A percentile compares a stretch with the other conserved stretches of the same genome.
Evolutionary conservation across 2,797 vertebrate species (phyloP).

Genomic region (Arrhamphus sclerolepis): DNA sequence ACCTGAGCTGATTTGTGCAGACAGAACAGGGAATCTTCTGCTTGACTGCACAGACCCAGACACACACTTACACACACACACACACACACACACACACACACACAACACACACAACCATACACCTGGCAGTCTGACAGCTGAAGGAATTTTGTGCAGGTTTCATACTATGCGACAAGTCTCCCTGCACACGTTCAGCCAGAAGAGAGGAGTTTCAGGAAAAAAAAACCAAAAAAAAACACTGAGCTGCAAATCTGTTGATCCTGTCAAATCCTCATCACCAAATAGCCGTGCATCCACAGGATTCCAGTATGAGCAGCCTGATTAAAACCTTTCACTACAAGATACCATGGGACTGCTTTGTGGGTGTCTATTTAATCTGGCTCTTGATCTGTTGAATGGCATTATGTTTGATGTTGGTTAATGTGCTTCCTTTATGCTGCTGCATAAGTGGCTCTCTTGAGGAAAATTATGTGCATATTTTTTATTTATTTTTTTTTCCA

Average conservation of each 20-base stretch:
- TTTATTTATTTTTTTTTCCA: constrained; percentile 49
- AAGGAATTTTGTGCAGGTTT: constrained; percentile 34
- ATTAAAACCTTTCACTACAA: constrained; percentile 58
- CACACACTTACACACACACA: constrained; percentile 6
- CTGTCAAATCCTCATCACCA: constrained; percentile 36
- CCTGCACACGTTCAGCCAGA: constrained; percentile 2
- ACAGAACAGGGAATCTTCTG: constrained; percentile 44
- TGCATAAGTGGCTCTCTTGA: constrained; percentile 70
- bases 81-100: constrained; percentile 9
- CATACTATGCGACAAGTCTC: not conserved
- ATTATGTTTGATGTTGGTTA: constrained; percentile 72
- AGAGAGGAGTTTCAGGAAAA: constrained; percentile 9
- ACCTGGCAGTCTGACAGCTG: constrained; percentile 13
- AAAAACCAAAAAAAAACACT: not conserved
- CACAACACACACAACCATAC: constrained; percentile 10
- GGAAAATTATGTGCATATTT: constrained; percentile 78
- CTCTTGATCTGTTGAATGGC: constrained; percentile 75
- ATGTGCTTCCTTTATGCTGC: constrained; percentile 69
- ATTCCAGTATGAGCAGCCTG: constrained; percentile 63
- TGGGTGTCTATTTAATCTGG: constrained; percentile 70
- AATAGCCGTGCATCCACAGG: constrained; percentile 45
- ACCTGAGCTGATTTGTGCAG: constrained; percentile 39
- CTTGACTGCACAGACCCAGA: constrained; percentile 39
- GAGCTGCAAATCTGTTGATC: constrained; percentile 49
- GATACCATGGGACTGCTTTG: constrained; percentile 65